Base-by-base conservation (phyloP, 23 tunicate genomes). In the Trididemnum nubilum region DNA sequence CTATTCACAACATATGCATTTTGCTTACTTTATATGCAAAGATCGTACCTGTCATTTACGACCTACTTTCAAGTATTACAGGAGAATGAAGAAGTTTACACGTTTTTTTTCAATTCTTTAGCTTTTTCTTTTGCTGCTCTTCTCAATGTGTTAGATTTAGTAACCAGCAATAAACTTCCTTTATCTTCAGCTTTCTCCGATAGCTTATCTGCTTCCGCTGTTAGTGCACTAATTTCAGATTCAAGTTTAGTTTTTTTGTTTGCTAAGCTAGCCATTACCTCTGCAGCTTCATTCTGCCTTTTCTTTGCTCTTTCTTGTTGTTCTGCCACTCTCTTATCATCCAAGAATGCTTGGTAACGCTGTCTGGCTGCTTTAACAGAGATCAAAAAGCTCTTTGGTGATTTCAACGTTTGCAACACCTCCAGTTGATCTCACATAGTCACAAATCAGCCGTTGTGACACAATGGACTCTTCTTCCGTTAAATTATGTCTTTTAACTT, bases 261-360 rank as follows among this genome's bases (percentile, higher is more conserved):
- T 69, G 38, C 21, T 9, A 69, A 32, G 74, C 36, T 69, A 29
- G 5, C 74, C 19, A 69, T 30, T 69, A 9, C 74, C 5, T 69
- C 74, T 69, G 38, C 74, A 3, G 19, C 67, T 32, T 69, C 39
- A 4, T 63, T n/a, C 7, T 24, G 25, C 28, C 28, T 69, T 69
- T 69, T 69, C 40, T 32, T 32, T 7, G 36, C 38, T 4, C 40
- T 69, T 34, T 69, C 26, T 3, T 69, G 54, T 44, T 61, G 69
- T 61, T 61, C 30, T 9, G 54, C 9, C 54, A 7, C 24, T 61
- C 30, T 61, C 29, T 69, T 69, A 33, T 69, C 22, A 32, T 30
- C 21, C 74, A 69, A 69, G 21, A 12, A 33, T 69, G 74, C 74
- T 69, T 69, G 36, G 39, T 69, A 69, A 7, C 74, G 74, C 39